These are phyloP conservation scores for Ricordea florida DNA, from an alignment of 92 coral and sea anemone genomes.

Conservation along the genomic window DNA sequence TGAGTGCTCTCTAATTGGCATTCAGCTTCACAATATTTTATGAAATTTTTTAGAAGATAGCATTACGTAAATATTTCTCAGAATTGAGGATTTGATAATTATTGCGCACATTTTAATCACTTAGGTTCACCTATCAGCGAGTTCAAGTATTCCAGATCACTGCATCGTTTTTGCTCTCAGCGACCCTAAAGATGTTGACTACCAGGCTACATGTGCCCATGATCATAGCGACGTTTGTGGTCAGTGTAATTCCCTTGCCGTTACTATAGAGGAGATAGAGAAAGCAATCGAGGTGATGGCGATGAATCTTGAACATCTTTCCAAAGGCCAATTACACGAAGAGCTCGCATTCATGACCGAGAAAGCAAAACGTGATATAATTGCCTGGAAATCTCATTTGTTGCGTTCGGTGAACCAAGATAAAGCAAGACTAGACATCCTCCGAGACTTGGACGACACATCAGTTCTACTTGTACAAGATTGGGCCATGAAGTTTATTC, in stretches of 20 bases:
- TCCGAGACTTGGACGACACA: not conserved
- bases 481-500: conserved; percentile 1
- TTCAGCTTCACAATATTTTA: too few relatives aligned
- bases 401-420: not conserved
- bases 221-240: not conserved
- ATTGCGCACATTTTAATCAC: not conserved
- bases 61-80: too few relatives aligned
- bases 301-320: not conserved
- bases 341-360: not conserved
- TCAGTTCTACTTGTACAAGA: not conserved
- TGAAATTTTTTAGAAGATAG: too few relatives aligned
- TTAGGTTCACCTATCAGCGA: not conserved
- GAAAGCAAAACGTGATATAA: not conserved
- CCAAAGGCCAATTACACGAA: not conserved
- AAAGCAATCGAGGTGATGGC: not conserved
- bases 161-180: conserved; percentile 10
- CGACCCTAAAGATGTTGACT: not conserved
- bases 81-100: too few relatives aligned
- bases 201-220: not conserved
- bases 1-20: too few relatives aligned
- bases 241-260: not conserved
- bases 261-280: not conserved
- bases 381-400: not conserved
- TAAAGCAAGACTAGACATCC: conserved; percentile 2
- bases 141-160: not conserved